Conservation (phyloP, 2,113 vertebrate genomes). For the Cynocephalus volans region DNA sequence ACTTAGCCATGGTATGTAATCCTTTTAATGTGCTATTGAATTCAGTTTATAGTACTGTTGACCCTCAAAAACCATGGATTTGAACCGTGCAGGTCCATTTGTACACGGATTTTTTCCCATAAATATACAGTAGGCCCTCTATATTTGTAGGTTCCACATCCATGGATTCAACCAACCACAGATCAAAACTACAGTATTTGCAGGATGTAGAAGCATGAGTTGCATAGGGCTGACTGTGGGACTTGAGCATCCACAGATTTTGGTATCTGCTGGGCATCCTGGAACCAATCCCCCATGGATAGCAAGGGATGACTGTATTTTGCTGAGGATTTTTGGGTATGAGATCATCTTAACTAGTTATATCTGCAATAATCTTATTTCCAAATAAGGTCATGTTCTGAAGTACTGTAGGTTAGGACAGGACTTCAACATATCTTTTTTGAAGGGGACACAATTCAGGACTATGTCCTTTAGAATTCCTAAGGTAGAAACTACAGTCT, state of each 20-base stretch:
- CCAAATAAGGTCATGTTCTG: conserved; percentile 52
- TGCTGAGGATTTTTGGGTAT: conserved; percentile 49
- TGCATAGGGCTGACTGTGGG: too few relatives aligned
- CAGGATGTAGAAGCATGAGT: too few relatives aligned
- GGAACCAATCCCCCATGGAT: too few relatives aligned
- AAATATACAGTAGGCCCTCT: too few relatives aligned
- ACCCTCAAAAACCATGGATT: too few relatives aligned
- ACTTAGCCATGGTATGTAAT: neutral
- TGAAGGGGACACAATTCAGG: neutral
- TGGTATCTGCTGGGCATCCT: too few relatives aligned
- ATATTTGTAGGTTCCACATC: too few relatives aligned
- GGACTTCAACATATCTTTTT: conserved; percentile 1
- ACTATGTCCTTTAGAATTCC: neutral
- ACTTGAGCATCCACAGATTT: too few relatives aligned
- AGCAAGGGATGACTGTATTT: neutral
- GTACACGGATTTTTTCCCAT: too few relatives aligned
- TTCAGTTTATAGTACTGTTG: neutral
- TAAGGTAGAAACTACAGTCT: neutral
- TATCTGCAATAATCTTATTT: neutral
- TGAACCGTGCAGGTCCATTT: too few relatives aligned
- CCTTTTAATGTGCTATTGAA: conserved; percentile 36
- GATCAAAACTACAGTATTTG: too few relatives aligned
- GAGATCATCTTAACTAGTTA: conserved; percentile 30
- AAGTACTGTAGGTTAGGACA: neutral
- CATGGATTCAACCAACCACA: too few relatives aligned